Evolutionary conservation across 2,797 vertebrate genomes (phyloP).

Genomic region (Chloroceryle amazona): DNA sequence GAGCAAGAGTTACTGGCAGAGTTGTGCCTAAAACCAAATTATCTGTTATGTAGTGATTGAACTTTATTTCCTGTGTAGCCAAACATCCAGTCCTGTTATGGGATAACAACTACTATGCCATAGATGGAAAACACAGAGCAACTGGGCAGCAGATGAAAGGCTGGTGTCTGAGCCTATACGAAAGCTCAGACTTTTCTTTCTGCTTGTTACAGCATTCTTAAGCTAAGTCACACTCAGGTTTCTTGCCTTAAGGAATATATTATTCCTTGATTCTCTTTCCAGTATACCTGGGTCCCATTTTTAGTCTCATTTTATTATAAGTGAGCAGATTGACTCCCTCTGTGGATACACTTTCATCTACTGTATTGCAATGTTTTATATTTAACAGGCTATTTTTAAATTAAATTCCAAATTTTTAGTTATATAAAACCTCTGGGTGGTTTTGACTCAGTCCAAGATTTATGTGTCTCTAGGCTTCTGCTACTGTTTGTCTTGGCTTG

Average conservation of each 20-base stretch:
- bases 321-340: neutral
- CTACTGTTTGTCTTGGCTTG: conserved; percentile 2
- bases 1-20: neutral
- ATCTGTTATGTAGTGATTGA: neutral
- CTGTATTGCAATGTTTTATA: neutral
- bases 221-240: neutral
- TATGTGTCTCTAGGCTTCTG: neutral
- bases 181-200: conserved; percentile 1
- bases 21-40: neutral
- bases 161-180: neutral
- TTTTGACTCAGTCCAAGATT: neutral
- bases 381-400: neutral
- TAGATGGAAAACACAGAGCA: conserved; percentile 22
- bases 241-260: neutral
- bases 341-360: neutral
- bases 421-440: neutral
- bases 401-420: neutral
- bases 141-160: neutral
- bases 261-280: conserved; percentile 11
- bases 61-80: neutral
- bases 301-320: neutral
- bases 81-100: neutral
- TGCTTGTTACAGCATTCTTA: neutral
- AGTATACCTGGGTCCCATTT: neutral
- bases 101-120: neutral